Conservation (phyloP, 2,797 vertebrate species). For the Epinephelus awoara region DNA sequence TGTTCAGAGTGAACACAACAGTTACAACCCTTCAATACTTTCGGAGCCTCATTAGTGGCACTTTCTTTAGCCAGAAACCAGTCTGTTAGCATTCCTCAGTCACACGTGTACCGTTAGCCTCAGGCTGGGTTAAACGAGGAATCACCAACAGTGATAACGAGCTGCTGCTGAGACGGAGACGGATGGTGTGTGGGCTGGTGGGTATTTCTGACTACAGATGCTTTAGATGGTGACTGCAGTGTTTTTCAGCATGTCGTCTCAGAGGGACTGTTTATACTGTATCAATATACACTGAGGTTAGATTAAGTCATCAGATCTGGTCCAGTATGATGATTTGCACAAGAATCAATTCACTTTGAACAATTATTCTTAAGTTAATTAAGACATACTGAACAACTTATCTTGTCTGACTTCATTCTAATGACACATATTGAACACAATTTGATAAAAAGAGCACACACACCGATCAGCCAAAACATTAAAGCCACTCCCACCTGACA, state of each 20-base stretch:
- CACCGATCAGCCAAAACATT: too few species aligned
- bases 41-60: background rate
- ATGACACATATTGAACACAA: background rate
- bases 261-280: background rate
- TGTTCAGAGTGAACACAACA: conserved; percentile 3
- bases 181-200: background rate
- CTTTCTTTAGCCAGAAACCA: conserved; percentile 27
- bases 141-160: background rate
- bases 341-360: too few species aligned
- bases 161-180: background rate
- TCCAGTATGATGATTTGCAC: background rate
- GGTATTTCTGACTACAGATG: conserved; percentile 11
- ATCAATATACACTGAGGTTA: background rate
- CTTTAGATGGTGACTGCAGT: background rate
- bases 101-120: conserved; percentile 19
- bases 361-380: background rate
- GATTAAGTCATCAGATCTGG: background rate
- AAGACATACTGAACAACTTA: background rate
- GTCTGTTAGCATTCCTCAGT: conserved; percentile 41
- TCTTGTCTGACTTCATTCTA: background rate
- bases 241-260: background rate
- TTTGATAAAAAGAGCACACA: background rate
- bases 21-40: background rate
- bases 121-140: conserved; percentile 17
- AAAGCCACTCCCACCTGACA: too few species aligned